These are phyloP conservation scores for Corbicula japonica DNA, from an alignment of 2,888 invertebrate genomes.

Conservation along the genomic window DNA sequence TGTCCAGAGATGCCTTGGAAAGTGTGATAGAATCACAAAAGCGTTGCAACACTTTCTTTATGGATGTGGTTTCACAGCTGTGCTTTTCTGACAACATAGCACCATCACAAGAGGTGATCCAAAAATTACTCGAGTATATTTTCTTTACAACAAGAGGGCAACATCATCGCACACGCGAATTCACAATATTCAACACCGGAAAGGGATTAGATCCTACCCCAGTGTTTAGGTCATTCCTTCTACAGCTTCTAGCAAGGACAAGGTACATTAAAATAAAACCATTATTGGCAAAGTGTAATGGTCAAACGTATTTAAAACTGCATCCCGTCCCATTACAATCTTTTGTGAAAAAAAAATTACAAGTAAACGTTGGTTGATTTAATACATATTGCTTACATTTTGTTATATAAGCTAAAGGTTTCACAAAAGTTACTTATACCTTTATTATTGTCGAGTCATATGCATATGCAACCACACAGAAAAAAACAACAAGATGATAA, in stretches of 20 bases:
- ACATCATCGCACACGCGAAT: slow-evolving; percentile 58
- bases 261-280: slow-evolving; percentile 58
- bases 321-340: no score
- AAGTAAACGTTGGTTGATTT: no score
- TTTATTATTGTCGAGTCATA: not conserved
- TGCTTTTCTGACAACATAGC: slow-evolving; percentile 65
- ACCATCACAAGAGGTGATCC: slow-evolving; percentile 58
- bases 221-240: slow-evolving; percentile 80
- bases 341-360: no score
- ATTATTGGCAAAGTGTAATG: no score
- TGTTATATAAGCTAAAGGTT: not conserved
- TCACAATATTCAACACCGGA: slow-evolving; percentile 74
- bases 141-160: slow-evolving; percentile 1
- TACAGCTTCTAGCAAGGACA: slow-evolving; percentile 77
- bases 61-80: slow-evolving; percentile 73
- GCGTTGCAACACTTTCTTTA: slow-evolving; percentile 70
- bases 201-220: slow-evolving; percentile 82
- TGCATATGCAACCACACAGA: not conserved
- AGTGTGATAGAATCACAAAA: slow-evolving; percentile 59
- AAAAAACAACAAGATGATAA: no score
- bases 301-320: no score
- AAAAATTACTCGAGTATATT: slow-evolving; percentile 55
- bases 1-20: slow-evolving; percentile 50
- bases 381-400: no score
- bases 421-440: not conserved